phyloP scores from a whole-genome alignment of 2,113 vertebrate genomes.

The Vulpes lagopus region DNA sequence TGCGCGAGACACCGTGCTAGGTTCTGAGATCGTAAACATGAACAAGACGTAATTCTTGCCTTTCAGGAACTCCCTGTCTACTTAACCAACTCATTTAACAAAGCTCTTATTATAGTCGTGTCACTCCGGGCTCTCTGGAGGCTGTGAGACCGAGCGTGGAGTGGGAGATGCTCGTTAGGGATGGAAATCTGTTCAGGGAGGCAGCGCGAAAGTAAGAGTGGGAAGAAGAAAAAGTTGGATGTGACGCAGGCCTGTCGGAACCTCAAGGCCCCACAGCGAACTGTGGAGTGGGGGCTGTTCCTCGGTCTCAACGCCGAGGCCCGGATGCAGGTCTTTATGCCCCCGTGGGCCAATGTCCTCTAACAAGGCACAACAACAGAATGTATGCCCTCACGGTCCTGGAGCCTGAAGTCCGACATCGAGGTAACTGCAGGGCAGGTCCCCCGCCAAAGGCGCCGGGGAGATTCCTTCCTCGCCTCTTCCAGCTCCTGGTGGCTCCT shows the following conservation, averaged over 20 bases:
- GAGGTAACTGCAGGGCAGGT: neutral
- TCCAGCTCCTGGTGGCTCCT: neutral
- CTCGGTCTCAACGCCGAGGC: neutral
- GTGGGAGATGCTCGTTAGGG: neutral
- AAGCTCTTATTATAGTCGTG: neutral
- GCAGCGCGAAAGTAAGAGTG: neutral
- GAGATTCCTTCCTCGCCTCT: neutral
- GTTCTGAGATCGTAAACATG: neutral
- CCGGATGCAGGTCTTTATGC: too few relatives aligned
- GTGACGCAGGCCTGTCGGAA: neutral
- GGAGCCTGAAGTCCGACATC: neutral
- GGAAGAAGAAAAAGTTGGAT: neutral
- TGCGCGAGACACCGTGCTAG: neutral
- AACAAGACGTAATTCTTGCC: neutral
- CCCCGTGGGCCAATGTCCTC: neutral
- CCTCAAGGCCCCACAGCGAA: neutral
- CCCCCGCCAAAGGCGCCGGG: neutral
- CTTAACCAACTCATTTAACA: conserved; percentile 22
- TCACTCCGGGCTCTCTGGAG: neutral
- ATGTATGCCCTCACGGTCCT: neutral
- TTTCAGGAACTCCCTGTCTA: neutral
- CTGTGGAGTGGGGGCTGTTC: neutral
- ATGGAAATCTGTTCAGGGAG: neutral
- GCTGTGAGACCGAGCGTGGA: neutral
- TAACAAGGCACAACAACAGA: neutral